A percentile compares a stretch with the other conserved stretches of the same genome.
phyloP scores from a whole-genome alignment of 2,888 invertebrate species.

The Villa cingulata region DNA sequence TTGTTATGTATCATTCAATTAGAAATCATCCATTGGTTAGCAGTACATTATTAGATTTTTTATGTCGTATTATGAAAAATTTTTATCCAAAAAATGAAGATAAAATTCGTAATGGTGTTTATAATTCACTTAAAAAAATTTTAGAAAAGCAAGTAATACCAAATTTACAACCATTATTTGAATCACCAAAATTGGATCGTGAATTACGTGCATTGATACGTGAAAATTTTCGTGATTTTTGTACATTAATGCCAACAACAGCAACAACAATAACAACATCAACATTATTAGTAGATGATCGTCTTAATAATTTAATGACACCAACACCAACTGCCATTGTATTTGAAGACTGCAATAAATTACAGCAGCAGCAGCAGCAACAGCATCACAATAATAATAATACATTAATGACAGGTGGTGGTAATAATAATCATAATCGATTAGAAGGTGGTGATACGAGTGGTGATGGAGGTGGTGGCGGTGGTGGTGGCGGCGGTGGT shows the following conservation, averaged over 20 bases:
- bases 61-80: conserved; percentile 46
- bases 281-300: not conserved
- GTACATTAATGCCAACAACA: conserved; percentile 8
- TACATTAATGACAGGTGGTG: conserved; percentile 1
- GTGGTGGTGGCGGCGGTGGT: conserved; percentile 5
- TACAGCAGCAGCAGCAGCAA: not conserved
- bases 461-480: conserved; percentile 9
- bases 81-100: conserved; percentile 33
- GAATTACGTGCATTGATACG: conserved; percentile 62
- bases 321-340: not conserved
- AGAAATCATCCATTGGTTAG: conserved; percentile 51
- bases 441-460: conserved; percentile 11
- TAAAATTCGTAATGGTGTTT: conserved; percentile 36
- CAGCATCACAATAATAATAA: conserved; percentile 10
- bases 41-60: conserved; percentile 50
- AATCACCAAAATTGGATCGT: conserved; percentile 47
- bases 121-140: conserved; percentile 33
- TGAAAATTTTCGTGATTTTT: conserved; percentile 83
- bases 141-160: conserved; percentile 66
- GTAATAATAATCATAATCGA: conserved; percentile 10
- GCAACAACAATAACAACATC: not conserved
- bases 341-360: conserved; percentile 8
- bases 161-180: conserved; percentile 46
- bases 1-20: conserved; percentile 56
- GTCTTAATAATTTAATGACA: not conserved